These are phyloP conservation scores for Hemicordylus capensis DNA, from an alignment of 2,113 vertebrate genomes.

Conservation along the genomic window DNA sequence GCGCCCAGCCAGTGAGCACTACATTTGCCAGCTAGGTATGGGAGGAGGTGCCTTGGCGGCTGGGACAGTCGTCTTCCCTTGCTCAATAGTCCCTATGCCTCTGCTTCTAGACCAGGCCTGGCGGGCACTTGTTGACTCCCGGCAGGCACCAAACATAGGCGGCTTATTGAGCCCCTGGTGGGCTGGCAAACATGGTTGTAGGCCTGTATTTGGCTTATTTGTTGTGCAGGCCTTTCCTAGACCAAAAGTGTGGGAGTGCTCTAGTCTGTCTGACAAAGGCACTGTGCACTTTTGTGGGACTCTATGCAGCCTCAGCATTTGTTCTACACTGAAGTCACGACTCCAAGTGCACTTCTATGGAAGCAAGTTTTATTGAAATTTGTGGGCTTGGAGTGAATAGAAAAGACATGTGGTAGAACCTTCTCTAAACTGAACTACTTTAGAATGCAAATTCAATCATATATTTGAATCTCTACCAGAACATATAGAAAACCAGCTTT, in stretches of 20 bases:
- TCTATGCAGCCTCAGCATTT: background rate
- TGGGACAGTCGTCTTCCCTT: too few relatives aligned
- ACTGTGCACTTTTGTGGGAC: accelerated
- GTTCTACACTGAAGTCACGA: slow-evolving; percentile 5
- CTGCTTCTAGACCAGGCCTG: background rate
- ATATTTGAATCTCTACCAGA: background rate
- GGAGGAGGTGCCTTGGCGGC: too few relatives aligned
- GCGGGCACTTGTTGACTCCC: background rate
- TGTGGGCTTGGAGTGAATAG: background rate
- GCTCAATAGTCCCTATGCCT: too few relatives aligned
- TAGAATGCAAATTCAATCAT: background rate
- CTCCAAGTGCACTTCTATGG: background rate
- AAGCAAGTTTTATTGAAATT: background rate
- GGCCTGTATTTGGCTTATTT: background rate
- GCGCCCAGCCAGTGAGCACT: too few relatives aligned
- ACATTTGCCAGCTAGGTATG: too few relatives aligned
- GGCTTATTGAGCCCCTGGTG: background rate
- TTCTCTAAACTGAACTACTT: background rate
- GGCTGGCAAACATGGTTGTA: background rate
- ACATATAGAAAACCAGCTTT: background rate
- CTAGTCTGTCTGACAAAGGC: background rate
- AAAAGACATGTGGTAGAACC: background rate
- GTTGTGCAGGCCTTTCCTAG: background rate
- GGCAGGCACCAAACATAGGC: background rate
- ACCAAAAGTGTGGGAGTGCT: background rate